Percentiles rank a stretch among this genome's conserved stretches.
Evolutionary conservation across 2,888 invertebrate species (phyloP).

Genomic region (Clitarchus hookeri): DNA sequence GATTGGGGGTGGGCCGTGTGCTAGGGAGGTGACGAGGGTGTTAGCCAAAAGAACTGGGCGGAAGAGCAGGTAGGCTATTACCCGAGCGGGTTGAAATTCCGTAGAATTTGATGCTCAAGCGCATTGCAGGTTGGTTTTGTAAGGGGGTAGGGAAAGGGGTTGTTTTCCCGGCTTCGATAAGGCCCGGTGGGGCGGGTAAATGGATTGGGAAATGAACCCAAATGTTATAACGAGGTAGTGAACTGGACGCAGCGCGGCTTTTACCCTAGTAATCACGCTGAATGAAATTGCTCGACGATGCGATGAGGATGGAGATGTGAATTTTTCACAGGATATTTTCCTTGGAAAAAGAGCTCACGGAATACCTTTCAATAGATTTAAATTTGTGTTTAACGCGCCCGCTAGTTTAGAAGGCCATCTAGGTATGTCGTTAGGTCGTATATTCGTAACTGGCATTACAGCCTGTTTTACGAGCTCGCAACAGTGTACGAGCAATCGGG

Average conservation of each 20-base stretch:
- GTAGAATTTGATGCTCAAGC: background rate
- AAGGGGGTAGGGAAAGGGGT: background rate
- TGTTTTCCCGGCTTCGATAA: background rate
- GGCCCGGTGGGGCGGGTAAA: background rate
- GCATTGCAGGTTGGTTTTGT: background rate
- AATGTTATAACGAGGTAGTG: background rate
- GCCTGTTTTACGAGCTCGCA: too few species aligned
- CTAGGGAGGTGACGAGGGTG: background rate
- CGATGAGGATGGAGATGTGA: background rate
- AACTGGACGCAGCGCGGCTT: background rate
- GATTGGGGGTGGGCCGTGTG: background rate
- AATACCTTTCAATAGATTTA: background rate
- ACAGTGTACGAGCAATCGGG: too few species aligned
- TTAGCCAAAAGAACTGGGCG: background rate
- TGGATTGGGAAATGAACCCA: background rate
- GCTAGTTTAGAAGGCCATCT: too few species aligned
- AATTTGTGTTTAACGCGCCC: too few species aligned
- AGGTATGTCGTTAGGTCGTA: too few species aligned
- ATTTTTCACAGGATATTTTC: background rate
- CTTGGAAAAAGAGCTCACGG: background rate
- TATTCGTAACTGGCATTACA: too few species aligned
- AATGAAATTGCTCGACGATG: conserved; percentile 1
- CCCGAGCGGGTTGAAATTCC: background rate
- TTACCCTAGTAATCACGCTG: background rate
- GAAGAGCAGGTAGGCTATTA: conserved; percentile 1